Base-by-base conservation (phyloP, 2,888 invertebrate genomes). In the Rhopalosiphum nymphaeae region DNA sequence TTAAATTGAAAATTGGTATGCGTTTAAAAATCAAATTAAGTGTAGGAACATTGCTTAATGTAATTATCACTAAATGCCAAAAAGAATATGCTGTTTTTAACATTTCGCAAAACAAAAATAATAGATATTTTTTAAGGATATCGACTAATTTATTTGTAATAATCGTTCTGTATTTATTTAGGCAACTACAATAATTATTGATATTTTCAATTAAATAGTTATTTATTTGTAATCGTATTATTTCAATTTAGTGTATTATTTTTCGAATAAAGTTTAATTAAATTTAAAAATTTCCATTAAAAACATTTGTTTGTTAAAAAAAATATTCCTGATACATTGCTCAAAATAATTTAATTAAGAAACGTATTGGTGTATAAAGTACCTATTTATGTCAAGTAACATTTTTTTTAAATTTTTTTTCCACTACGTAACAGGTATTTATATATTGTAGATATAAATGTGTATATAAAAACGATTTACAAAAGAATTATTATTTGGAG, bases 401-500 rank as follows among this genome's bases (percentile, higher is more conserved):
- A 9, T 9, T 78, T 78, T 78, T 78, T 49, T 16, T 7, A 44
- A 46, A n/a, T 46, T 44, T 89, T 78, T 36, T 84, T 84, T 56
- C 46, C 42, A 49, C 29, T 36, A 42, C 84, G 5, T 42, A 84
- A 53, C 42, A 49, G 78, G 89, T 67, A 49, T 13, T 36, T 92
- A 21, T 29, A 56, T 46, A 46, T 46, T 7, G 7, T 7, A 46
- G 5, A 46, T 7, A 44, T 56, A 56, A n/a, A 56, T 26, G n/a
- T 91, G 56, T 91, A 29, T 21, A 91, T 25, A 49, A 86, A 94
- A 92, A 78, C 13, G 36, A 94, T 87, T 89, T 57, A 86, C 86
- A 94, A 87, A 91, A 86, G 91, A 16, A 84, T 86, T 44, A 84
- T 84, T 88, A 42, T 57, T 91, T 89, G 57, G 56, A 93, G 56